Percentiles rank a stretch among this genome's conserved stretches.
Evolutionary conservation across 2,113 vertebrate species (phyloP).

Genomic region (Pangasianodon gigas): DNA sequence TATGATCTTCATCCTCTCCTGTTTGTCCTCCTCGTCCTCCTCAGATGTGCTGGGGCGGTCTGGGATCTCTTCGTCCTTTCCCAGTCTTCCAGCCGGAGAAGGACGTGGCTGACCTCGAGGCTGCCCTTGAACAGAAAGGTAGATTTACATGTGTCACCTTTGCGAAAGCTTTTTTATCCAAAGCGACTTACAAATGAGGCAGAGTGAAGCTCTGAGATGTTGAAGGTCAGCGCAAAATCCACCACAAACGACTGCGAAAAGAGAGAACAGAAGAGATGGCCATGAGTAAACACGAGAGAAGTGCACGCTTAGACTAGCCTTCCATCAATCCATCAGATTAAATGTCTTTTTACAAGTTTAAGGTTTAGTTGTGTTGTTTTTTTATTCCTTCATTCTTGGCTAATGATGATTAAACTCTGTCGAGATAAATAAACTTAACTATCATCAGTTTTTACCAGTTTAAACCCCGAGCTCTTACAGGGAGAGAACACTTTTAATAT

Average conservation of each 20-base stretch:
- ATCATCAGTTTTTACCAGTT: no score
- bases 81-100: slow-evolving; percentile 64
- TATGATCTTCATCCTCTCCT: background rate
- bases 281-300: background rate
- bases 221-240: background rate
- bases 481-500: no score
- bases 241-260: background rate
- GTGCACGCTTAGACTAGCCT: background rate
- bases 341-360: no score
- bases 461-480: no score
- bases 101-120: slow-evolving; percentile 59
- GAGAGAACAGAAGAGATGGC: background rate
- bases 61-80: slow-evolving; percentile 69
- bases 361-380: no score
- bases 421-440: no score
- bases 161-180: background rate
- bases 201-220: background rate
- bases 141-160: background rate
- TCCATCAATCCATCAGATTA: background rate
- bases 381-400: no score
- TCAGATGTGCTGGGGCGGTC: slow-evolving; percentile 69
- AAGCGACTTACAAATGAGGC: background rate
- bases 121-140: slow-evolving; percentile 70
- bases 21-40: background rate
- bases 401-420: no score